Base-by-base conservation (phyloP, 2,797 vertebrate genomes). In the Percopsis omiscomaycus region DNA sequence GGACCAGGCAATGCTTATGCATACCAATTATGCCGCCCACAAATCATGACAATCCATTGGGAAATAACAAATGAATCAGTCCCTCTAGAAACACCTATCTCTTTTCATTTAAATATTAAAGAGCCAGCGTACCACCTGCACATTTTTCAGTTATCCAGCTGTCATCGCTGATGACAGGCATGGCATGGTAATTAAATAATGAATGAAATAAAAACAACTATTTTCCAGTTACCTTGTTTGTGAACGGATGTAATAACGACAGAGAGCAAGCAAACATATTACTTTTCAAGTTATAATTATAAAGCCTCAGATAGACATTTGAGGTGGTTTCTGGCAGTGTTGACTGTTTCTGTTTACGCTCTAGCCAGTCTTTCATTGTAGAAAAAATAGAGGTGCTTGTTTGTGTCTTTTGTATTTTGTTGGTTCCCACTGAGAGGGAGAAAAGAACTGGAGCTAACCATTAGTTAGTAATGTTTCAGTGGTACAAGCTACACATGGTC, bases 401-500 rank as follows among this genome's bases (percentile, higher is more conserved):
- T 74, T 74, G 62, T 82, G 63, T 61, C 59, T 73, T 80, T 68
- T 65, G 68, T 66, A 68, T 65, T 75, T 73, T 51, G 55, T 11
- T 37, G 53, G 65, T 68, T 77, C 59, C 80, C 82, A 67, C 66
- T 59, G 68, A 55, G 70, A 73, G 74, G 69, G 13, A 70, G 73
- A 77, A 77, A 15, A 78, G 73, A 83, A 72, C 54, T 55, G 77
- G 78, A 79, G 80, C 64, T 37, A 37, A 37, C 32, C 32, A 37
- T 37, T 37, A 8, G 32, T 37, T 37, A 37, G 32, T 37, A 37
- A 37, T 37, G 32, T 73, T 79, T 73, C 73, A 59, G 72, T 77
- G 68, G 78, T 70, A 78, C 73, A 84, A 76, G 68, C 74, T 77
- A 74, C 22, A 52, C 72, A 80, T 61, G 8, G 58, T 58, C 72